These are phyloP conservation scores for Agelas oroides DNA, from an alignment of 37 sponge, comb jelly and placozoan species.

Conservation along the genomic window DNA sequence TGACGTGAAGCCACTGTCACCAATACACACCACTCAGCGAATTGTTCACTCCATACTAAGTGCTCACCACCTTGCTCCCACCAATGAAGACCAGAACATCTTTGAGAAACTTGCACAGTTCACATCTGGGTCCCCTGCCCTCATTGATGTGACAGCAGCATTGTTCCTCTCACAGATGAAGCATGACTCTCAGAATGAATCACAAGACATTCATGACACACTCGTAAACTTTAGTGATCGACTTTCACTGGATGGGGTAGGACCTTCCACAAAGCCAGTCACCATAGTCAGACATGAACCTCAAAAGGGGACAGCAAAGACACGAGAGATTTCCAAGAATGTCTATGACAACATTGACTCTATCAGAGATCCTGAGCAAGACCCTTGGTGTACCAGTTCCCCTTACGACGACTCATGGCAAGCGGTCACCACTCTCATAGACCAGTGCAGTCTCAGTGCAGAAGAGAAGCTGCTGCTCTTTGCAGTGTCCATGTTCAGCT, in stretches of 20 bases:
- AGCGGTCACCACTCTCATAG: conserved; percentile 18
- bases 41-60: conserved; percentile 9
- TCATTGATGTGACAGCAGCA: neutral
- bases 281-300: no score
- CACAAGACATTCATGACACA: neutral
- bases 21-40: conserved; percentile 26
- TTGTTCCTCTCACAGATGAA: neutral
- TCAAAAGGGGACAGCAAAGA: no score
- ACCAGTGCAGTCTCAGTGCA: conserved; percentile 13
- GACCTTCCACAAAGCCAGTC: neutral
- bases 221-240: neutral
- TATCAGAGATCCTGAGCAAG: neutral
- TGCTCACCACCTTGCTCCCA: conserved; percentile 1
- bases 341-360: neutral
- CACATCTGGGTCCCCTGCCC: conserved; percentile 1
- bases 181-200: neutral
- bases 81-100: neutral
- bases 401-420: conserved; percentile 60
- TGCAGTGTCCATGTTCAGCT: conserved; percentile 28
- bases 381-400: conserved; percentile 18
- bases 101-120: neutral
- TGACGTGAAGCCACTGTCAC: conserved; percentile 21
- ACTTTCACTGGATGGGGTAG: neutral
- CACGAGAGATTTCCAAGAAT: neutral
- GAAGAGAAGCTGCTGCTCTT: conserved; percentile 28